Evolutionary conservation across 2,888 invertebrate species (phyloP).

Genomic region (Slavum lentiscoides): DNA sequence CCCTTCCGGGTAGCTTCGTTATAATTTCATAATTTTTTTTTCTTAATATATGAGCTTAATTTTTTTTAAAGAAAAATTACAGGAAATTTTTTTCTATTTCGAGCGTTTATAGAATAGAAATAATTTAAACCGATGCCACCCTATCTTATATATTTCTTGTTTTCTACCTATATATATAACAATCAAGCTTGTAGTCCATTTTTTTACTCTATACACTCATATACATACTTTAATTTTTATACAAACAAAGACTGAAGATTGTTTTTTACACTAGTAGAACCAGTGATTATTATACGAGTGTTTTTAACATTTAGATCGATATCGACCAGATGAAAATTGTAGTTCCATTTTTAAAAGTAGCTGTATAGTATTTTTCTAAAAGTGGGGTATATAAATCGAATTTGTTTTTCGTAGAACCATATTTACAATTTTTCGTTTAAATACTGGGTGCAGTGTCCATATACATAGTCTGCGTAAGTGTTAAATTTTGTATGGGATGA

Average conservation of each 20-base stretch:
- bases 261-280: constrained; percentile 47
- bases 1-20: constrained; percentile 36
- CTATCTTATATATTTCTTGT: constrained; percentile 33
- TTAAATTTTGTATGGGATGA: constrained; percentile 7
- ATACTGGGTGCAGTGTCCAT: constrained; percentile 10
- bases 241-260: constrained; percentile 49
- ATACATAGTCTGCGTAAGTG: constrained; percentile 1
- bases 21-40: constrained; percentile 19
- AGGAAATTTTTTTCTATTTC: constrained; percentile 47
- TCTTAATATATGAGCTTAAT: constrained; percentile 28
- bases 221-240: constrained; percentile 31
- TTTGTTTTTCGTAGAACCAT: constrained; percentile 40
- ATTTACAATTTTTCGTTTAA: constrained; percentile 20
- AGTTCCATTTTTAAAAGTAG: constrained; percentile 50
- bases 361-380: constrained; percentile 53
- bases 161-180: constrained; percentile 29
- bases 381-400: constrained; percentile 50
- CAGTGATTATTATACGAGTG: constrained; percentile 43
- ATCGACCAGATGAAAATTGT: constrained; percentile 39
- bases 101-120: constrained; percentile 40
- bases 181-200: constrained; percentile 47
- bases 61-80: constrained; percentile 36
- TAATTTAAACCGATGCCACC: constrained; percentile 27
- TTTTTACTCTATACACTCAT: constrained; percentile 27
- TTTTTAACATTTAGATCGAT: constrained; percentile 37